Evolutionary conservation across 2,113 vertebrate species (phyloP).

Genomic region (Lonchura striata): DNA sequence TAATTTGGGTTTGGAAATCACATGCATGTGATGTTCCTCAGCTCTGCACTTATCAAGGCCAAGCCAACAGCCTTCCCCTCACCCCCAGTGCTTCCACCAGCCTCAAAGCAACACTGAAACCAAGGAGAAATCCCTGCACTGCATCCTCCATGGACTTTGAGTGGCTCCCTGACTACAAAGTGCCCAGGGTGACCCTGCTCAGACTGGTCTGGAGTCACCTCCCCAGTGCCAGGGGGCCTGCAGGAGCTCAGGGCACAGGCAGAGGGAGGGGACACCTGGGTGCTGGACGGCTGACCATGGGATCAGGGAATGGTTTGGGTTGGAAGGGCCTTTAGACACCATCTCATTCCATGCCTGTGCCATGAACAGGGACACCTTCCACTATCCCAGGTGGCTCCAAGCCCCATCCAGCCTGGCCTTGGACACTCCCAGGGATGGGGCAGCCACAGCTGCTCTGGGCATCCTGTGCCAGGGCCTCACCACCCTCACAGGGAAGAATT

Average conservation of each 20-base stretch:
- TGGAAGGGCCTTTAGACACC: neutral
- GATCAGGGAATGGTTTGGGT: neutral
- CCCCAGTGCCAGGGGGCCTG: neutral
- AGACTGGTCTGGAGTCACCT: neutral
- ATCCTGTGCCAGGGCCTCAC: neutral
- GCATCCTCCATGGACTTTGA: accelerated
- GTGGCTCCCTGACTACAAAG: neutral
- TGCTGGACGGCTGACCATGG: neutral
- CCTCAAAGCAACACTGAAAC: neutral
- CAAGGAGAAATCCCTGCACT: neutral
- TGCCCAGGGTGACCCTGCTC: neutral
- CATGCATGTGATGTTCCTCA: neutral
- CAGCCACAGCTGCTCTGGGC: neutral
- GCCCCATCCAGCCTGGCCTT: accelerated
- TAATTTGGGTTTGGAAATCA: neutral
- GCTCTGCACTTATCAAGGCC: neutral
- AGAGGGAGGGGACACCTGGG: neutral
- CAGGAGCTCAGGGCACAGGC: neutral
- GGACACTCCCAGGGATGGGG: neutral
- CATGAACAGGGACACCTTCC: neutral
- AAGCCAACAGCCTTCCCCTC: neutral
- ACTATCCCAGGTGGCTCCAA: accelerated
- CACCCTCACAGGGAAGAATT: neutral
- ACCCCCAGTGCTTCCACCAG: neutral
- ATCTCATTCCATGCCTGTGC: neutral